These are phyloP conservation scores for Casuarius casuarius DNA, from an alignment of 2,113 vertebrate species.

Conservation along the genomic window DNA sequence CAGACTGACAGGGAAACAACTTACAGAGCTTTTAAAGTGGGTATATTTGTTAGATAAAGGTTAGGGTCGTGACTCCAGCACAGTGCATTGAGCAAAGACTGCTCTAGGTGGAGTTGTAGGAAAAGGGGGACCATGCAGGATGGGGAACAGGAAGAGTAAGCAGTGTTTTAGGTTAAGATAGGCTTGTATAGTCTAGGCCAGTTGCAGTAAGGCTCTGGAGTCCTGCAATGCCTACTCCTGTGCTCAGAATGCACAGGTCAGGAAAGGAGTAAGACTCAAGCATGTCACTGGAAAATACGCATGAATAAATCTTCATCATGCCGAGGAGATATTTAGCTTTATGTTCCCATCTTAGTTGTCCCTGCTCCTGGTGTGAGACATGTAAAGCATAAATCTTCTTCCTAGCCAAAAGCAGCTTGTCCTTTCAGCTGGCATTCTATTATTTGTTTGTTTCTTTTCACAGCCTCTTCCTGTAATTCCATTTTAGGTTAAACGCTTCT, in stretches of 20 bases:
- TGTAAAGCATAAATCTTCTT: not conserved
- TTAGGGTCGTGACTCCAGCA: not conserved
- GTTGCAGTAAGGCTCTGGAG: not conserved
- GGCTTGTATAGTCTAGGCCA: not conserved
- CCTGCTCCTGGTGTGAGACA: not conserved
- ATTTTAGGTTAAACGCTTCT: not conserved
- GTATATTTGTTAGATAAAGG: not conserved
- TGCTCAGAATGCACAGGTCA: not conserved
- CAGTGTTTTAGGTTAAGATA: not conserved
- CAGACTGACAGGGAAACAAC: not conserved
- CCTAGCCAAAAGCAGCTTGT: not conserved
- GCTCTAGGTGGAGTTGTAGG: not conserved
- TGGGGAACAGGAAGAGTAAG: not conserved
- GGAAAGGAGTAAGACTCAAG: not conserved
- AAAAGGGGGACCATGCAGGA: not conserved
- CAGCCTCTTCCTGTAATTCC: not conserved
- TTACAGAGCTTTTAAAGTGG: not conserved
- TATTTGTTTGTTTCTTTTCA: not conserved
- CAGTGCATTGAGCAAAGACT: not conserved
- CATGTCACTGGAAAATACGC: not conserved
- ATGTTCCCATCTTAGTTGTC: not conserved
- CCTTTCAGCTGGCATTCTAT: rapidly evolving
- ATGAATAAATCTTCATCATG: not conserved
- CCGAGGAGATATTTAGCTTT: not conserved
- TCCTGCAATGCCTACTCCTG: not conserved